Evolutionary conservation across 2,113 vertebrate species (phyloP).

Genomic region (Chamaetylas fuelleborni): DNA sequence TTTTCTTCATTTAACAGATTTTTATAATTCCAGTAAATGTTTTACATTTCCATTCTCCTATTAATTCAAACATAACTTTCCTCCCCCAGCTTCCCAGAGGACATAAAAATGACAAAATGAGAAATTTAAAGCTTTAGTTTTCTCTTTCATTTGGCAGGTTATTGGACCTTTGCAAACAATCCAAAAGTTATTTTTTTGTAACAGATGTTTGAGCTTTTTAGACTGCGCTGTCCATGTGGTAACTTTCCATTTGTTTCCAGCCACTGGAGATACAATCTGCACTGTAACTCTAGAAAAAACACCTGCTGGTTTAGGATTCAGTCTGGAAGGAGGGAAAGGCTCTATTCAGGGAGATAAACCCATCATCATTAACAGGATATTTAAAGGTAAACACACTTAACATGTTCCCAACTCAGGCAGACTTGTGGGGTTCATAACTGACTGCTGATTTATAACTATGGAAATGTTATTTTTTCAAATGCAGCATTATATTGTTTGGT

Average conservation of each 20-base stretch:
- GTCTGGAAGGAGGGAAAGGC: conserved; percentile 91
- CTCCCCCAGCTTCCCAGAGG: background rate
- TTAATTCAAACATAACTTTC: background rate
- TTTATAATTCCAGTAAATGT: background rate
- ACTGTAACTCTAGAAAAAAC: conserved; percentile 84
- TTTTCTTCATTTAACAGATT: background rate
- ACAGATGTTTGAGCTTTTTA: background rate
- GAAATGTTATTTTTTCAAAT: background rate
- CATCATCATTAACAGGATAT: conserved; percentile 86
- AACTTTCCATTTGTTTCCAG: conserved; percentile 5
- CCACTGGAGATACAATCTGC: conserved; percentile 51
- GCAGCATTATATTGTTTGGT: background rate
- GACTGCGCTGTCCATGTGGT: background rate
- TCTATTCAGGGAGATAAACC: conserved; percentile 91
- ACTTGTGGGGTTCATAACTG: background rate
- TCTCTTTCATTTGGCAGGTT: background rate
- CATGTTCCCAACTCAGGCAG: background rate
- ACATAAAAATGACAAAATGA: background rate
- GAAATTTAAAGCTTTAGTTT: background rate
- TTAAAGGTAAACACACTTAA: conserved; percentile 77
- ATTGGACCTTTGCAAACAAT: background rate
- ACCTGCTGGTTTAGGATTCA: conserved; percentile 87
- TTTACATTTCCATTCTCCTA: background rate
- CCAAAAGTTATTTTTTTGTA: background rate
- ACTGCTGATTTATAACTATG: background rate